Evolutionary conservation across 2,113 vertebrate genomes (phyloP), one percentile per base, ranked within the genome.

Genomic region (Scomber scombrus): DNA sequence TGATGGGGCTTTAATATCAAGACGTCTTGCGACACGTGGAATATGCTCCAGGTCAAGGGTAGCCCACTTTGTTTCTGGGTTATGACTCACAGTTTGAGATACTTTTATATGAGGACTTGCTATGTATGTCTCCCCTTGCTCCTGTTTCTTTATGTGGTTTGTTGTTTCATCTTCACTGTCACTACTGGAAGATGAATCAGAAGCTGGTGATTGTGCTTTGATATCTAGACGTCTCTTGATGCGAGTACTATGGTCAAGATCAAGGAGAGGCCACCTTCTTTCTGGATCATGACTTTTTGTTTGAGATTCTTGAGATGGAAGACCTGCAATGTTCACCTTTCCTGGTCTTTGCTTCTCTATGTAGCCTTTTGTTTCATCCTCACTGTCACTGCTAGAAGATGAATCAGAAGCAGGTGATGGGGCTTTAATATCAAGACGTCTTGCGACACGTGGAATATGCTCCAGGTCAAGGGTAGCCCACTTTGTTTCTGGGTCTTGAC

Each of bases 221-320:
- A 86, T 67, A 46, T 79, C 84, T 3, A 87, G 11, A 34, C 26
- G 18, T 3, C 49, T 87, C 9, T 67, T 88, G 19, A 78, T 26
- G 8, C 0, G 4, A 0, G 16, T 0, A 2, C 3, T 15, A 29
- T 18, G 5, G 0, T 45, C 2, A 45, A 72, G 51, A 66, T 81
- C 18, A 0, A 84, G 2, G 0, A 0, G 2, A 71, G 81, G 52
- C 69, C 60, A 72, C 8, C 0, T 1, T 57, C 4, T 23, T 0
- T 81, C 43, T 23, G 18, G 7, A n/a, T 63, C n/a, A 55, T 16
- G 1, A 61, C 49, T 65, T 31, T 0, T 5, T 1, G n/a, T 14
- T 21, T 26, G 40, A 55, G 46, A 60, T 56, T 21, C 3, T 34
- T 43, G 4, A 11, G 43, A 50, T 26, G 0, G 19, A 57, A 13